A percentile compares a stretch with the other conserved stretches of the same genome.
Conservation (phyloP, 2,797 vertebrate species). For the Vipera ursinii region DNA sequence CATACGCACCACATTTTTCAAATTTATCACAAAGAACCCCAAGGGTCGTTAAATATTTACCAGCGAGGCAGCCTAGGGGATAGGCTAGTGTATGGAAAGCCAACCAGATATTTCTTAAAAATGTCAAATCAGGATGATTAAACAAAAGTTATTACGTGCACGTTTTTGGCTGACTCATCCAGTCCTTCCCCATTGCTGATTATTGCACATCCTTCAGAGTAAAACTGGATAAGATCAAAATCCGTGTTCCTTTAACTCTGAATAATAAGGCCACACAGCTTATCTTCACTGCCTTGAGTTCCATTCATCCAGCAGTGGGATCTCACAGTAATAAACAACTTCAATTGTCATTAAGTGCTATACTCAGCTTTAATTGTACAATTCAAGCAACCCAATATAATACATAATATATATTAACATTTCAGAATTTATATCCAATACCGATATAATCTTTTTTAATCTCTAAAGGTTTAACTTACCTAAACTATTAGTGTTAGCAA, state of each 20-base stretch:
- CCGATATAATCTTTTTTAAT: background rate
- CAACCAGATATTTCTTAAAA: background rate
- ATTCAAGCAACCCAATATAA: background rate
- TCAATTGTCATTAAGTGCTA: background rate
- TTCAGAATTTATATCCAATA: background rate
- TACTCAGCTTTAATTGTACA: background rate
- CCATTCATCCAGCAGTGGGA: background rate
- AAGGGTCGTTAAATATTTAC: constrained; percentile 37
- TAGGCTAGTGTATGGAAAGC: background rate
- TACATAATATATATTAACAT: background rate
- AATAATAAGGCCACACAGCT: background rate
- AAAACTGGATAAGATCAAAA: background rate
- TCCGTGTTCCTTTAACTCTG: background rate
- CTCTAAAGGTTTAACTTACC: background rate
- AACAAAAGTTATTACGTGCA: background rate
- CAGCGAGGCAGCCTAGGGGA: background rate
- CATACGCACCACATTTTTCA: constrained; percentile 31
- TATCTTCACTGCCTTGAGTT: background rate
- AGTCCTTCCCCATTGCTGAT: background rate
- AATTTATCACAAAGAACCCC: constrained; percentile 35
- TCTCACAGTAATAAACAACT: background rate
- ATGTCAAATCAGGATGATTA: background rate
- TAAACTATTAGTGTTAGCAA: background rate
- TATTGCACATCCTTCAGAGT: background rate
- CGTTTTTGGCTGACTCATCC: background rate